phyloP scores from a whole-genome alignment of 2,888 invertebrate genomes.

The Cheilosia vulpina region DNA sequence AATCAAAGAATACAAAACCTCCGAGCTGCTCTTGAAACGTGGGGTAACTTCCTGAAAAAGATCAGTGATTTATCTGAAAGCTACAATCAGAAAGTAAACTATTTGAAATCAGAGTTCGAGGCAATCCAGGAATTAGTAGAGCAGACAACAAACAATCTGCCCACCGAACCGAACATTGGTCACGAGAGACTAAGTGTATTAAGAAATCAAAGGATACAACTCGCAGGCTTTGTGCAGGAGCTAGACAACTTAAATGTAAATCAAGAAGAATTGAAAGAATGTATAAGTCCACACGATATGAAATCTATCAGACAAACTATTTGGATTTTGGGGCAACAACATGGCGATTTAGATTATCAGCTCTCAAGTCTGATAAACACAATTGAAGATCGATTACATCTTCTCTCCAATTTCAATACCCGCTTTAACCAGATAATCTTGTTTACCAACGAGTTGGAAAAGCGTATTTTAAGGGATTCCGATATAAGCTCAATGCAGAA shows the following conservation, averaged over 20 bases:
- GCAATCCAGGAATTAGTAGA: conserved; percentile 87
- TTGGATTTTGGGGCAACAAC: conserved; percentile 91
- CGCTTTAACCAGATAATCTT: conserved; percentile 87
- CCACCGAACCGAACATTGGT: conserved; percentile 86
- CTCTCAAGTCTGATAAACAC: conserved; percentile 89
- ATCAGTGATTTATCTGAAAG: conserved; percentile 87
- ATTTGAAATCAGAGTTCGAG: conserved; percentile 87
- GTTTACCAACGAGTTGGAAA: conserved; percentile 89
- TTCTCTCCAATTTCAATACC: conserved; percentile 89
- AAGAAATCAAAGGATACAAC: conserved; percentile 85
- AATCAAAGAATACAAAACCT: conserved; percentile 91
- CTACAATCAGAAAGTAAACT: conserved; percentile 87
- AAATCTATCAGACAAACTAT: conserved; percentile 91
- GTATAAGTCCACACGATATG: conserved; percentile 92
- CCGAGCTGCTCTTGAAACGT: conserved; percentile 91
- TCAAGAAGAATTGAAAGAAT: conserved; percentile 93
- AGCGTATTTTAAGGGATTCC: conserved; percentile 86
- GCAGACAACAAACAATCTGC: conserved; percentile 85
- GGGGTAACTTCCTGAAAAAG: conserved; percentile 90
- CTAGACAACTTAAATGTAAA: conserved; percentile 89
- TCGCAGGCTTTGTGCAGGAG: conserved; percentile 84
- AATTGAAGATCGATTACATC: conserved; percentile 89
- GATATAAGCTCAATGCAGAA: conserved; percentile 86
- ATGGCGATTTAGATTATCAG: conserved; percentile 92
- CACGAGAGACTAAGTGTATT: conserved; percentile 87